Evolutionary conservation across 2,113 vertebrate species (phyloP).

Genomic region (Panurus biarmicus): DNA sequence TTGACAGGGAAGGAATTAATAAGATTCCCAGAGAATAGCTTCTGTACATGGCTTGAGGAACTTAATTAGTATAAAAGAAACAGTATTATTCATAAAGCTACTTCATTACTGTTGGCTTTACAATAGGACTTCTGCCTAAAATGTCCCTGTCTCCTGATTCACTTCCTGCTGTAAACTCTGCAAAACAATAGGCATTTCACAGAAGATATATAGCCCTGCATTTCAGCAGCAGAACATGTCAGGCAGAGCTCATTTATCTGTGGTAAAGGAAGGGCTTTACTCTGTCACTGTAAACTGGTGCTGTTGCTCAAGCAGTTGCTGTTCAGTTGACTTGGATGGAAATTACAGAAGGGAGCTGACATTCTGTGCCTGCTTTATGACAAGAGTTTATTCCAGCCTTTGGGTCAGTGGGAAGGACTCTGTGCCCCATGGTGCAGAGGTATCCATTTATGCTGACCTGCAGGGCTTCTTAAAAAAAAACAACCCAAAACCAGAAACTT

Average conservation of each 20-base stretch:
- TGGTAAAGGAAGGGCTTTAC: background rate
- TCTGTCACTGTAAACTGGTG: background rate
- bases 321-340: background rate
- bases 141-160: constrained; percentile 4
- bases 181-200: constrained; percentile 42
- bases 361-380: background rate
- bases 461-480: background rate
- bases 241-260: constrained; percentile 7
- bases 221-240: background rate
- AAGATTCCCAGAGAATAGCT: constrained; percentile 6
- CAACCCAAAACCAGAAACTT: background rate
- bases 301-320: background rate
- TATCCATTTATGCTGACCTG: background rate
- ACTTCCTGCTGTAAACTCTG: constrained; percentile 38
- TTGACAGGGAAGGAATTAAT: constrained; percentile 27
- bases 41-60: constrained; percentile 21
- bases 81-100: background rate
- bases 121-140: constrained; percentile 27
- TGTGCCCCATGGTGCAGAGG: background rate
- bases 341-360: background rate
- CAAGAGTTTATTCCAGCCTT: background rate
- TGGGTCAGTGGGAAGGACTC: background rate
- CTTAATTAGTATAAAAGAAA: constrained; percentile 10
- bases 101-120: constrained; percentile 23
- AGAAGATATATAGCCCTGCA: background rate